A percentile compares a stretch with the other conserved stretches of the same genome.
Evolutionary conservation across 1,140 invertebrate genomes (phyloP).

Genomic region (Papilio xuthus): DNA sequence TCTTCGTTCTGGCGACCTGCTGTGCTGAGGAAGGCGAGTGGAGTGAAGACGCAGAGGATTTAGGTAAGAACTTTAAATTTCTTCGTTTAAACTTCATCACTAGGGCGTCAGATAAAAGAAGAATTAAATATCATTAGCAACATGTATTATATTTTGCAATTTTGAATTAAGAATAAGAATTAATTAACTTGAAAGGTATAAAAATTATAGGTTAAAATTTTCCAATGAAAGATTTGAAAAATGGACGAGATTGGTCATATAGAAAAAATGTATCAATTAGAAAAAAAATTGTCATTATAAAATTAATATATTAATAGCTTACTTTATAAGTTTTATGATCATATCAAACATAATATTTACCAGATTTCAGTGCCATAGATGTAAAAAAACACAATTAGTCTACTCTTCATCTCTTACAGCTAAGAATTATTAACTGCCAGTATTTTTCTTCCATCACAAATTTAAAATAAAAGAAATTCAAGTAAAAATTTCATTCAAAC

Average conservation of each 20-base stretch:
- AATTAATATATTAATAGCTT: no score
- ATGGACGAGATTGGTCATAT: no score
- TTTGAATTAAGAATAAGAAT: no score
- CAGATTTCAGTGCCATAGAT: not conserved
- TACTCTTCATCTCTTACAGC: not conserved
- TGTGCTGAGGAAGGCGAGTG: slow-evolving; percentile 76
- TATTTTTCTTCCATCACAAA: not conserved
- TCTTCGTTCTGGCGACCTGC: slow-evolving; percentile 73
- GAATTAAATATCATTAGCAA: no score
- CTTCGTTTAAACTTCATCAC: not conserved
- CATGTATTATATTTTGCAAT: no score
- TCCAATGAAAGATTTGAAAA: no score
- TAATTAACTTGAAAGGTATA: no score
- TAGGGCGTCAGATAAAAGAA: no score
- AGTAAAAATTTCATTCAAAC: not conserved
- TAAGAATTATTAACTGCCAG: not conserved
- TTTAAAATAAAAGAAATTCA: not conserved
- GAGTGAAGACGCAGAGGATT: slow-evolving; percentile 76
- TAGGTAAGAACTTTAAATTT: slow-evolving; percentile 65
- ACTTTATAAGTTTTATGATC: not conserved
- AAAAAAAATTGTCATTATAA: no score
- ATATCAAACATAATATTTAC: not conserved
- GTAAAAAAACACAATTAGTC: not conserved
- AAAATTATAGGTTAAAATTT: no score
- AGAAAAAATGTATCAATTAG: no score